Percentiles rank a stretch among this genome's conserved stretches.
These are phyloP conservation scores for Eupristina koningsbergeri DNA, from an alignment of 1,140 invertebrate species.

Conservation along the genomic window DNA sequence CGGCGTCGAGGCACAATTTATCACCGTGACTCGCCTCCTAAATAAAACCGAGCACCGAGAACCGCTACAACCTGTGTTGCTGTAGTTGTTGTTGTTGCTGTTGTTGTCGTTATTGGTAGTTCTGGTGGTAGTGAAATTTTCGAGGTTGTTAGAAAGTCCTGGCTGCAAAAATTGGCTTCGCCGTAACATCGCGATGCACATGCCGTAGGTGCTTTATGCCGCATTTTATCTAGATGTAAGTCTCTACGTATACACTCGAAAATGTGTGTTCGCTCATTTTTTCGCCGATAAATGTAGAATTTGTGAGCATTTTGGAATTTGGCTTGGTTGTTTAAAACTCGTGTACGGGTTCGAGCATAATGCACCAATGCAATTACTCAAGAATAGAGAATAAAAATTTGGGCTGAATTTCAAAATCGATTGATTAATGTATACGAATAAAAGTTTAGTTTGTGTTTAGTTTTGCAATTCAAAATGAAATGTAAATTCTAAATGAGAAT, in stretches of 20 bases:
- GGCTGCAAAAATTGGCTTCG: not conserved
- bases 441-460: too few relatives aligned
- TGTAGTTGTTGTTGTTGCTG: too few relatives aligned
- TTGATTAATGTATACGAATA: too few relatives aligned
- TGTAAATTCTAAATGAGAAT: too few relatives aligned
- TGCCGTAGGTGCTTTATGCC: not conserved
- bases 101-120: too few relatives aligned
- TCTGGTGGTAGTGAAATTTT: slow-evolving; percentile 45
- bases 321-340: too few relatives aligned
- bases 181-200: not conserved
- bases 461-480: too few relatives aligned
- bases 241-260: not conserved
- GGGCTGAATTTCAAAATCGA: too few relatives aligned
- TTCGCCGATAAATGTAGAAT: too few relatives aligned
- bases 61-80: not conserved
- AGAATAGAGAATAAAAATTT: too few relatives aligned
- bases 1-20: slow-evolving; percentile 31
- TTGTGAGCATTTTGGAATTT: not conserved
- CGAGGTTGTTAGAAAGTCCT: slow-evolving; percentile 31
- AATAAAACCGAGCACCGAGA: slow-evolving; percentile 17
- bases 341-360: not conserved
- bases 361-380: not conserved
- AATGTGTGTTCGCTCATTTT: not conserved
- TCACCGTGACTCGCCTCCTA: slow-evolving; percentile 39
- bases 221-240: not conserved